Conservation (phyloP, 2,888 invertebrate genomes). For the Cosmia trapezina region DNA sequence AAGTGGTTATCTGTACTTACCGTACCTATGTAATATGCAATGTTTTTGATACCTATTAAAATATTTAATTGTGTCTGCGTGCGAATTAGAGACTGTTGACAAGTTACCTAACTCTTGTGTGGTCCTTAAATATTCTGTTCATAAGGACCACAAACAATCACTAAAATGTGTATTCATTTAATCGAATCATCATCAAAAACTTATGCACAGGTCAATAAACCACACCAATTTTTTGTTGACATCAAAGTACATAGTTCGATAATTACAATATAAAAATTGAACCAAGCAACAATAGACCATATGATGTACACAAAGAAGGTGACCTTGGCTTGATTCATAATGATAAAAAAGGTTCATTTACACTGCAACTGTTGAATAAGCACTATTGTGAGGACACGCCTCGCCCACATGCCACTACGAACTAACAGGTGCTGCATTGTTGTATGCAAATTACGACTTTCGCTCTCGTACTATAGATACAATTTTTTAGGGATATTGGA, state of each 20-base stretch:
- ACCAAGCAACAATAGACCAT: conserved; percentile 70
- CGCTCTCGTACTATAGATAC: conserved; percentile 80
- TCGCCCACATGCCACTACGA: conserved; percentile 83
- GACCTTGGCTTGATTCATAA: conserved; percentile 86
- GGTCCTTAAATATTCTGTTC: not conserved
- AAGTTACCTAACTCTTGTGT: not conserved
- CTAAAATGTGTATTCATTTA: not conserved
- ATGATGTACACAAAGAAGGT: conserved; percentile 82
- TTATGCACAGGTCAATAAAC: conserved; percentile 49
- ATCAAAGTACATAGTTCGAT: conserved; percentile 47
- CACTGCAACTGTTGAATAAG: conserved; percentile 88
- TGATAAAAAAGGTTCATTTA: conserved; percentile 90
- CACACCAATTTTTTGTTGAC: conserved; percentile 48
- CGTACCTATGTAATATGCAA: no score
- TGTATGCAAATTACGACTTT: conserved; percentile 90
- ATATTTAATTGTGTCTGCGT: not conserved
- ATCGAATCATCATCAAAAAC: conserved; percentile 24
- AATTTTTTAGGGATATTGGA: conserved; percentile 77
- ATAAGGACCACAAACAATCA: not conserved
- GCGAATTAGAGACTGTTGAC: not conserved
- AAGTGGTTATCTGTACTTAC: no score
- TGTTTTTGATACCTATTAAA: no score
- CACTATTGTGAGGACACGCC: conserved; percentile 82
- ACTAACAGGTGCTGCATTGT: conserved; percentile 89
- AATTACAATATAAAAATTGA: conserved; percentile 59